phyloP scores from a whole-genome alignment of 2,113 vertebrate genomes.

The Cynocephalus volans region DNA sequence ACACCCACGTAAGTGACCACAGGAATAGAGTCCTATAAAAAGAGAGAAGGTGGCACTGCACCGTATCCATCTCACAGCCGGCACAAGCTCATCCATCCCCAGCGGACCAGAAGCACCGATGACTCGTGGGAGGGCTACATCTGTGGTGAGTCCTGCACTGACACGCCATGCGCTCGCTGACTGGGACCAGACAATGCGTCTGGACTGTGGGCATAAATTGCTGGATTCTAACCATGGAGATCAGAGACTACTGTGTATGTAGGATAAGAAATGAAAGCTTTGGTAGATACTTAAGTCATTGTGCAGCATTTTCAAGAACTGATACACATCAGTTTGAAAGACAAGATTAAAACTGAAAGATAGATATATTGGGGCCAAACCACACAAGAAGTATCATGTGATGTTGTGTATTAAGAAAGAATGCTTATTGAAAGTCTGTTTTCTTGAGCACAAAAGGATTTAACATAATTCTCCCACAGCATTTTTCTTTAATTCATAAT shows the following conservation, averaged over 20 bases:
- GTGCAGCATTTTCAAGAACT: conserved; percentile 66
- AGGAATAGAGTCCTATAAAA: conserved; percentile 77
- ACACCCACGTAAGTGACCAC: conserved; percentile 72
- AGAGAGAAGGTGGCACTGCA: neutral
- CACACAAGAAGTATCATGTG: conserved; percentile 57
- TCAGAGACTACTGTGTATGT: neutral
- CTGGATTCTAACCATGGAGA: neutral
- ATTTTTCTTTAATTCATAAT: conserved; percentile 49
- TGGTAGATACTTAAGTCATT: neutral
- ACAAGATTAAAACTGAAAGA: conserved; percentile 82
- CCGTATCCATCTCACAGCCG: neutral
- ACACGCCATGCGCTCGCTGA: neutral
- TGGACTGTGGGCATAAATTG: neutral
- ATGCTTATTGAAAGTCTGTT: conserved; percentile 43
- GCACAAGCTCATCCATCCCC: neutral
- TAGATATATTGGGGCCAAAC: conserved; percentile 61
- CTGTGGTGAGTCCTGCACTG: conserved; percentile 72
- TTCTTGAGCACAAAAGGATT: conserved; percentile 51
- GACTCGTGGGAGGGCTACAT: neutral
- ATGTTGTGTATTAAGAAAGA: neutral
- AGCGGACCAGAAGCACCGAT: conserved; percentile 20
- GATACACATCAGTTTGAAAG: conserved; percentile 71
- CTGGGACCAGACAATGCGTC: neutral
- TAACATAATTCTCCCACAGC: neutral
- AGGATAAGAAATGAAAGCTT: conserved; percentile 32